phyloP scores from a whole-genome alignment of 2,113 vertebrate genomes.

The Misgurnus anguillicaudatus region DNA sequence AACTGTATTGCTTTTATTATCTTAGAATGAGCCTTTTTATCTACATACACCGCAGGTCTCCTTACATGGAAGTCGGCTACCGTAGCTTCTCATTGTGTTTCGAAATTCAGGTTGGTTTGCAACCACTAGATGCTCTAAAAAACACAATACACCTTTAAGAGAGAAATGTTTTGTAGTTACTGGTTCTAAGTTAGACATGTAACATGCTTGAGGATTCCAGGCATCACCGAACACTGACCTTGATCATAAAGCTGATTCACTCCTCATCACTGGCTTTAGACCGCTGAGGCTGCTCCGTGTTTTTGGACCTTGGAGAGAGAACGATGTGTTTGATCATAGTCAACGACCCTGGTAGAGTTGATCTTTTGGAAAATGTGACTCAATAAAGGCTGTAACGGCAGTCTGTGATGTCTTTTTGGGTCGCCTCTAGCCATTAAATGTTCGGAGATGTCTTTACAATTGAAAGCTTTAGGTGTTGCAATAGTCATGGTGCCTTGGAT shows the following conservation, averaged over 20 bases:
- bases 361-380: constrained; percentile 42
- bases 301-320: background rate
- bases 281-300: background rate
- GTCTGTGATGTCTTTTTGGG: constrained; percentile 11
- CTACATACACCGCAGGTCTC: too few relatives aligned
- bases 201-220: constrained; percentile 26
- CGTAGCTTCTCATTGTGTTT: too few relatives aligned
- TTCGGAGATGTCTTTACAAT: background rate
- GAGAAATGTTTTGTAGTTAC: background rate
- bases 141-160: too few relatives aligned
- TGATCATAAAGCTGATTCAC: background rate
- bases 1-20: too few relatives aligned
- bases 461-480: background rate
- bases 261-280: background rate
- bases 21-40: too few relatives aligned
- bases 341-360: constrained; percentile 8
- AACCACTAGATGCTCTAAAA: too few relatives aligned
- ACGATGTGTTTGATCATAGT: constrained; percentile 35
- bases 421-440: background rate
- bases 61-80: too few relatives aligned
- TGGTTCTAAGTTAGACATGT: constrained; percentile 19
- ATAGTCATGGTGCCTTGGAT: too few relatives aligned
- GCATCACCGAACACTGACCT: constrained; percentile 27
- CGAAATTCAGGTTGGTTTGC: too few relatives aligned
- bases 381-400: background rate